A percentile compares a stretch with the other conserved stretches of the same genome.
Conservation (phyloP, 2,113 vertebrate genomes). For the Paradoxurus hermaphroditus region DNA sequence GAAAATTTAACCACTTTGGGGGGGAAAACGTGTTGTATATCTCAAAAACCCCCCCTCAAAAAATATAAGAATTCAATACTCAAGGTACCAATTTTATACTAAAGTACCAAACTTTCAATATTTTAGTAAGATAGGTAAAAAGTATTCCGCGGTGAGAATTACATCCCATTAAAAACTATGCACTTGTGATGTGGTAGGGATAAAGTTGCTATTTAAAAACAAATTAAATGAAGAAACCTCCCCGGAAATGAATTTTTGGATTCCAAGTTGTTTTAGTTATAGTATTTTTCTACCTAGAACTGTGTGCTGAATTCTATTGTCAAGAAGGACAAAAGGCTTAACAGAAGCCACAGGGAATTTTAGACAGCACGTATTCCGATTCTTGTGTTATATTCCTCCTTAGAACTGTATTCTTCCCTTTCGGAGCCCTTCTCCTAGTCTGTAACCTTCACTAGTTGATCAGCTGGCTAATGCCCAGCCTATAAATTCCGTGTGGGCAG, state of each 20-base stretch:
- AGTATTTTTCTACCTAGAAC: neutral
- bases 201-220: neutral
- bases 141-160: neutral
- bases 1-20: neutral
- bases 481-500: neutral
- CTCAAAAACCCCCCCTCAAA: neutral
- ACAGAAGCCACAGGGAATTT: neutral
- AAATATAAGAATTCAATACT: neutral
- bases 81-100: slow-evolving; percentile 32
- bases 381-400: neutral
- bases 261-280: slow-evolving; percentile 9
- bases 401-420: neutral
- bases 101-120: slow-evolving; percentile 4
- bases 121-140: neutral
- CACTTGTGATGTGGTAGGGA: neutral
- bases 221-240: slow-evolving; percentile 14
- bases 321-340: neutral
- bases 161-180: neutral
- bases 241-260: slow-evolving; percentile 4
- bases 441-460: neutral
- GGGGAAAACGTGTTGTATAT: neutral
- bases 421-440: neutral
- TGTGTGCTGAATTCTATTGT: neutral
- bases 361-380: neutral
- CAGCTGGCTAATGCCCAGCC: neutral